Conservation (phyloP, 2,797 vertebrate species). For the Eulemur albifrons region DNA sequence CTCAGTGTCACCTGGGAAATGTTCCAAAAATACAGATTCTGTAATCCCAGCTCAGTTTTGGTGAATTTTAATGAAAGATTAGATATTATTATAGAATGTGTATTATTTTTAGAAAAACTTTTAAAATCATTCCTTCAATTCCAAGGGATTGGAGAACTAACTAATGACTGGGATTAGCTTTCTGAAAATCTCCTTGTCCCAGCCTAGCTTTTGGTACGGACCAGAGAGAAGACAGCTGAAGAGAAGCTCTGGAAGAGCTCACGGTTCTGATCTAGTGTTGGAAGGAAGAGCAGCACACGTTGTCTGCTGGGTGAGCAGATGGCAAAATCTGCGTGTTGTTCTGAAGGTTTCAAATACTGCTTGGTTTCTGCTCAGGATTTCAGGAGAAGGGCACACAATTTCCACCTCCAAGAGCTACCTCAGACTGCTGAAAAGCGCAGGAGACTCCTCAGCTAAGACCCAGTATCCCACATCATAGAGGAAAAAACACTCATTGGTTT, state of each 20-base stretch:
- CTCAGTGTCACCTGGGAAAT: background rate
- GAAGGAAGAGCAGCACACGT: background rate
- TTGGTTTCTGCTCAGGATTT: background rate
- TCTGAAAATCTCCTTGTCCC: background rate
- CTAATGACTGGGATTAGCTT: background rate
- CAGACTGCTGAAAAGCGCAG: background rate
- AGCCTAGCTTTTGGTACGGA: background rate
- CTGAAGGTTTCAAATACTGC: background rate
- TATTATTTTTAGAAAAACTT: background rate
- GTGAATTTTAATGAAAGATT: background rate
- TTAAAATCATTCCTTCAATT: background rate
- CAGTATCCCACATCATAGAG: background rate
- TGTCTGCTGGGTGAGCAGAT: background rate
- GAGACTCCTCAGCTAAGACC: background rate
- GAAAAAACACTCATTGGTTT: no score
- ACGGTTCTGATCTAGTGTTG: background rate
- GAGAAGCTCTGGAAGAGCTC: background rate
- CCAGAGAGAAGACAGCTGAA: background rate
- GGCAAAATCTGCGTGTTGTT: fast-evolving
- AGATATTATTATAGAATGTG: background rate
- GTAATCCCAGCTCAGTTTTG: background rate
- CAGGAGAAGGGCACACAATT: no score
- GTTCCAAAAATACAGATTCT: background rate
- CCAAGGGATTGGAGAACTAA: background rate
- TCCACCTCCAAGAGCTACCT: no score